A percentile compares a stretch with the other conserved stretches of the same genome.
These are phyloP conservation scores for Pelobates cultripes DNA, from an alignment of 2,797 vertebrate species.

Conservation along the genomic window DNA sequence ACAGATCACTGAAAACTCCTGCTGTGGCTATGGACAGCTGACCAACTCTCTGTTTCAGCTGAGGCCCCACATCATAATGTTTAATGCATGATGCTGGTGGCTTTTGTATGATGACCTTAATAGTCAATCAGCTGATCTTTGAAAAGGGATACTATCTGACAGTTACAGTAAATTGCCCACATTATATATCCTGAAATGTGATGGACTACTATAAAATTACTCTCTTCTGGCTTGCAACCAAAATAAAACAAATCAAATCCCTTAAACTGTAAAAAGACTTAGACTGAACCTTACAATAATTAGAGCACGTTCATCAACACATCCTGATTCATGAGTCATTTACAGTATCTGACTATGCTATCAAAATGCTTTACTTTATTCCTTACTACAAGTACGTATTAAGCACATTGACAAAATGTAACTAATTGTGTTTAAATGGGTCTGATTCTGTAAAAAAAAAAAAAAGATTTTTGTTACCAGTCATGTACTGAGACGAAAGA, in stretches of 20 bases:
- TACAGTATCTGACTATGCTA: slow-evolving; percentile 30
- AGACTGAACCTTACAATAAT: slow-evolving; percentile 36
- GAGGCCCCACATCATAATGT: slow-evolving; percentile 66
- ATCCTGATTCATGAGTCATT: slow-evolving; percentile 20
- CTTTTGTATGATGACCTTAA: slow-evolving; percentile 80
- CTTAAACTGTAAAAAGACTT: slow-evolving; percentile 40
- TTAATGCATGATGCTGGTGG: slow-evolving; percentile 64
- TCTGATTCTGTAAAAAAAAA: neutral
- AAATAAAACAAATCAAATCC: slow-evolving; percentile 46
- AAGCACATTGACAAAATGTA: neutral
- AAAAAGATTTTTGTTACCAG: neutral
- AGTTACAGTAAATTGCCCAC: slow-evolving; percentile 76
- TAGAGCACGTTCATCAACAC: slow-evolving; percentile 33
- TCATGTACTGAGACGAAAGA: too few species aligned
- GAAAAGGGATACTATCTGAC: slow-evolving; percentile 71
- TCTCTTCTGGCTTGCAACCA: slow-evolving; percentile 30
- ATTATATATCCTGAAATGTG: slow-evolving; percentile 60
- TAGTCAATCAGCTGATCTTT: slow-evolving; percentile 79
- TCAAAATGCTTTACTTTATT: slow-evolving; percentile 6
- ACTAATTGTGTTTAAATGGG: neutral
- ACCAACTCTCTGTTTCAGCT: slow-evolving; percentile 76
- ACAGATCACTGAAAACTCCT: slow-evolving; percentile 86
- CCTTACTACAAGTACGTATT: slow-evolving; percentile 5
- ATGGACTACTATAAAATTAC: slow-evolving; percentile 33
- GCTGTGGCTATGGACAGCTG: slow-evolving; percentile 82